These are phyloP conservation scores for Orycteropus afer DNA, from an alignment of 2,113 vertebrate genomes.

Conservation along the genomic window DNA sequence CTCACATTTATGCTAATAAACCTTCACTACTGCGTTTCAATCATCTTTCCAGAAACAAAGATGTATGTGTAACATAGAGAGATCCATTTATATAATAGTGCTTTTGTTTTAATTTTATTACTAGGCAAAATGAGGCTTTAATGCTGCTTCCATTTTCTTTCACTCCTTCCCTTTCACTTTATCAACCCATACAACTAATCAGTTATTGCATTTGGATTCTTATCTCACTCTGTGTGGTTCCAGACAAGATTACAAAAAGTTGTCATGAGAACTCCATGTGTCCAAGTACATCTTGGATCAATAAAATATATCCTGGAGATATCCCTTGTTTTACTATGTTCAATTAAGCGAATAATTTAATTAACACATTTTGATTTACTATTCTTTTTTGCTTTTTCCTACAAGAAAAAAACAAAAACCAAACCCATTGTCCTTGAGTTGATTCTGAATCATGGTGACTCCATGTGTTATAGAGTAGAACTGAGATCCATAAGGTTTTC, in stretches of 20 bases:
- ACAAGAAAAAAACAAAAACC: no score
- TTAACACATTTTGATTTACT: background rate
- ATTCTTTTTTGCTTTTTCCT: no score
- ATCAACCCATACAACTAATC: accelerated
- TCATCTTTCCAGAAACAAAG: background rate
- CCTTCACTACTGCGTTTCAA: accelerated
- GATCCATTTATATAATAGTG: accelerated
- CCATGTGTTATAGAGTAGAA: no score
- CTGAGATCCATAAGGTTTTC: no score
- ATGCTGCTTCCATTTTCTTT: background rate
- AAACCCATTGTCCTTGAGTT: no score
- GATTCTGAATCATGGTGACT: no score
- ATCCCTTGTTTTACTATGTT: background rate
- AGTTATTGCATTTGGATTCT: accelerated
- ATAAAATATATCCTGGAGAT: background rate
- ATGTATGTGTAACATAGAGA: accelerated
- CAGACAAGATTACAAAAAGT: background rate
- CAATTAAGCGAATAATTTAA: accelerated
- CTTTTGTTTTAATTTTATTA: background rate
- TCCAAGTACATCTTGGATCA: background rate
- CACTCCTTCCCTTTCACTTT: background rate
- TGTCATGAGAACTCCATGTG: accelerated
- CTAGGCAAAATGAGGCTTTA: background rate
- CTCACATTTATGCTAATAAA: accelerated
- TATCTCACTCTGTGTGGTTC: accelerated